Percentiles rank a stretch among this genome's conserved stretches.
These are phyloP conservation scores for Hydrophis major DNA, from an alignment of 2,797 vertebrate species.

Conservation along the genomic window DNA sequence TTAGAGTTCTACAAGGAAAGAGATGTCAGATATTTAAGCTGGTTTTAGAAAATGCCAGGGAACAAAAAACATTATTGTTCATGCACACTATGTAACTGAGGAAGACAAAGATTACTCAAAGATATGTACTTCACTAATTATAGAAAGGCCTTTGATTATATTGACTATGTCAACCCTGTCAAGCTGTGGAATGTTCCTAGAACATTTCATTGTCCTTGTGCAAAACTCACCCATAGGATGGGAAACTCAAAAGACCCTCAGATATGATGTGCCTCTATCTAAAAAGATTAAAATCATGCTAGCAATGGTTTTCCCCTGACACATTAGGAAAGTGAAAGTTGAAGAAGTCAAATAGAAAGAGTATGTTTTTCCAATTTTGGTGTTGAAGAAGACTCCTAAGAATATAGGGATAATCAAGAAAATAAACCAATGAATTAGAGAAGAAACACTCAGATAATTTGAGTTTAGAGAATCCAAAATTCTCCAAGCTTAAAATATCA, in stretches of 20 bases:
- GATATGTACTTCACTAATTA: background rate
- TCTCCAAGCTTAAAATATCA: background rate
- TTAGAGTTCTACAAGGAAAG: background rate
- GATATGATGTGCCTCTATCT: background rate
- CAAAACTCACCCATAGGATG: background rate
- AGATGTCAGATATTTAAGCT: background rate
- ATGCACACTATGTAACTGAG: background rate
- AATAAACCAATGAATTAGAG: background rate
- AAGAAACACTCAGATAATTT: background rate
- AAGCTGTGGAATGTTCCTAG: background rate
- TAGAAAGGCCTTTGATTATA: background rate
- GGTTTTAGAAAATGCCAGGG: background rate
- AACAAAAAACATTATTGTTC: background rate
- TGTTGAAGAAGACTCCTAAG: background rate
- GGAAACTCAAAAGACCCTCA: background rate
- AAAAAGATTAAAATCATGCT: background rate
- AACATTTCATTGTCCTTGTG: background rate
- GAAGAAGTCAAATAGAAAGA: background rate
- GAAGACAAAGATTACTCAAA: background rate
- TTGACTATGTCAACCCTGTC: background rate
- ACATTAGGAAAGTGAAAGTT: background rate
- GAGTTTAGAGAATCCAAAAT: background rate
- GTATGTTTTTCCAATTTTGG: background rate
- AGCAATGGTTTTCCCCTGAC: background rate
- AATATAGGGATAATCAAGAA: background rate